Conservation (phyloP, 2,797 vertebrate genomes). For the Centroberyx gerrardi region DNA sequence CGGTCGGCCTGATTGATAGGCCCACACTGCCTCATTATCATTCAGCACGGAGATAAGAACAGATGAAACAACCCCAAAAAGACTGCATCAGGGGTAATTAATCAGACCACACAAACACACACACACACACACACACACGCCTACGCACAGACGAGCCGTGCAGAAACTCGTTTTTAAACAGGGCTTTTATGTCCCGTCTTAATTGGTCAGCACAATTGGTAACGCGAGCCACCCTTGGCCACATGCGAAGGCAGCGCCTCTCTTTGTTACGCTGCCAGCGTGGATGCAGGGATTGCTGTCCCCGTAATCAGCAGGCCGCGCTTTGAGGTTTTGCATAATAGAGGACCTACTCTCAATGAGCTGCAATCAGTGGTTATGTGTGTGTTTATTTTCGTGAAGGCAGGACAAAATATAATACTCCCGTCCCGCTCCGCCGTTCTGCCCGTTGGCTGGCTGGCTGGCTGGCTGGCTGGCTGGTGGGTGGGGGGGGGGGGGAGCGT, state of each 20-base stretch:
- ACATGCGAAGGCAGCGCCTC: constrained; percentile 24
- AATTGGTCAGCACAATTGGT: constrained; percentile 63
- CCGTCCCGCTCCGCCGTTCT: constrained; percentile 18
- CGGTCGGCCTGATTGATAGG: constrained; percentile 34
- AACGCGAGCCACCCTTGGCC: constrained; percentile 49
- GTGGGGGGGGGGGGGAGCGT: neutral
- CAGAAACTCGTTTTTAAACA: constrained; percentile 33
- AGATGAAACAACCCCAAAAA: constrained; percentile 41
- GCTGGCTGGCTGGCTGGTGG: too few relatives aligned
- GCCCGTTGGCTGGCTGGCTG: neutral
- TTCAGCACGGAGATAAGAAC: constrained; percentile 34
- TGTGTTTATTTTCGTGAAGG: constrained; percentile 69
- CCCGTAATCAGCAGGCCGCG: constrained; percentile 59
- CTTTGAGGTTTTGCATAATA: constrained; percentile 68
- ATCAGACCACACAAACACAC: constrained; percentile 34
- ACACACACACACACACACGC: neutral
- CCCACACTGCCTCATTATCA: constrained; percentile 36
- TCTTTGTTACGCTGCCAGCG: constrained; percentile 52
- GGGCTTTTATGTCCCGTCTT: constrained; percentile 45
- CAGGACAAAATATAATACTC: constrained; percentile 61
- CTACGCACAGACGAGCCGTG: constrained; percentile 17
- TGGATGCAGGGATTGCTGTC: constrained; percentile 48
- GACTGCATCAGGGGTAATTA: constrained; percentile 42
- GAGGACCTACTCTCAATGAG: constrained; percentile 56
- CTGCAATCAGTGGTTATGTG: constrained; percentile 65